These are phyloP conservation scores for Cryptus viduatorius DNA, from an alignment of 2,888 invertebrate species.

Conservation along the genomic window DNA sequence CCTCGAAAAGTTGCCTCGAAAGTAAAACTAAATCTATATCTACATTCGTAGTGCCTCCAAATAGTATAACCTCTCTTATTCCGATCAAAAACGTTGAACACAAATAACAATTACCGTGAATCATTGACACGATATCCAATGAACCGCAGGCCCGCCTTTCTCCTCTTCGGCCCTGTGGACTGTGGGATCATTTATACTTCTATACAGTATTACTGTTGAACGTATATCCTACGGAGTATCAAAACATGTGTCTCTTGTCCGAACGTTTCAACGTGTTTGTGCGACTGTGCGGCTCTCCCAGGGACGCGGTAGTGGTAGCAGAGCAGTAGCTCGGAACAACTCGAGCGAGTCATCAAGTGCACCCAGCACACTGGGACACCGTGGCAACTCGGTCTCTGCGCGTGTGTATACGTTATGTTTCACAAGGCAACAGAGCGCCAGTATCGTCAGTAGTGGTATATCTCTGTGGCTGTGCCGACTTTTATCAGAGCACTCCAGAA, in stretches of 20 bases:
- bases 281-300: constrained; percentile 2
- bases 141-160: constrained; percentile 3
- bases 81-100: not conserved
- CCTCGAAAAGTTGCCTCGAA: not conserved
- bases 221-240: not conserved
- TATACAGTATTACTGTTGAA: not conserved
- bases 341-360: constrained; percentile 54
- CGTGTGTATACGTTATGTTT: constrained; percentile 1
- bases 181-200: constrained; percentile 16
- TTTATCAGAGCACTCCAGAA: constrained; percentile 59
- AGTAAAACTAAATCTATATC: not conserved
- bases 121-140: not conserved
- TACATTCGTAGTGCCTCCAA: not conserved
- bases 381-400: not conserved
- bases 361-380: constrained; percentile 31
- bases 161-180: not conserved
- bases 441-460: constrained; percentile 59
- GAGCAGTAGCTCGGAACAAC: constrained; percentile 15
- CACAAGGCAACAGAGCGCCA: constrained; percentile 59
- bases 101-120: constrained; percentile 10
- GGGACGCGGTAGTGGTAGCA: constrained; percentile 18
- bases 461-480: constrained; percentile 57
- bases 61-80: constrained; percentile 4
- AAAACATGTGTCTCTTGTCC: not conserved
- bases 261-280: not conserved